phyloP scores from a whole-genome alignment of 2,888 invertebrate genomes.

The Eupithecia dodoneata region DNA sequence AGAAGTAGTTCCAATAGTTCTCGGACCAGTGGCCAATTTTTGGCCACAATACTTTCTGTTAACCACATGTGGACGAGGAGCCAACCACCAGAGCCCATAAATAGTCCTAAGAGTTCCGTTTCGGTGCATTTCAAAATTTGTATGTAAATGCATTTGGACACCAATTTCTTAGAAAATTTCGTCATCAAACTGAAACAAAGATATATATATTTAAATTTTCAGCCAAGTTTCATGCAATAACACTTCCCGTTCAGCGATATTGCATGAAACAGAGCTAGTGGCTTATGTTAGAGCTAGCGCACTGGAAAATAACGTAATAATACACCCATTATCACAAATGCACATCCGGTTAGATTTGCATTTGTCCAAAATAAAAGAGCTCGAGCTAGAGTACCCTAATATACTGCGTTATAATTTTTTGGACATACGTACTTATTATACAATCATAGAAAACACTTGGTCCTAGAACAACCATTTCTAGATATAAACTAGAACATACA shows the following conservation, averaged over 20 bases:
- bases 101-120: constrained; percentile 92
- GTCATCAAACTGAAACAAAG: constrained; percentile 93
- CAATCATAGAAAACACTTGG: not conserved
- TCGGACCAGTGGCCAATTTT: constrained; percentile 94
- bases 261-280: not conserved
- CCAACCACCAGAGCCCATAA: constrained; percentile 97
- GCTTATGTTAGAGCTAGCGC: not conserved
- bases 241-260: constrained; percentile 46
- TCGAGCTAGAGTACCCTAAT: not conserved
- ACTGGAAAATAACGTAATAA: not conserved
- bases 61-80: constrained; percentile 95
- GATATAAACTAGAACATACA: not conserved
- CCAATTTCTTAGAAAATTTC: constrained; percentile 96
- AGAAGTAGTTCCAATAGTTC: constrained; percentile 94
- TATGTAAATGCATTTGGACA: constrained; percentile 97
- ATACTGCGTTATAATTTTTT: not conserved
- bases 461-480: not conserved
- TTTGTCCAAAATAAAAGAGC: no score
- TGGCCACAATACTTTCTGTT: constrained; percentile 91
- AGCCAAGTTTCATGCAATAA: constrained; percentile 29
- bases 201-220: constrained; percentile 26
- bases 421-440: not conserved
- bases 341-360: no score
- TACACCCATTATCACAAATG: not conserved
- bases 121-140: constrained; percentile 95